Evolutionary conservation across 2,797 vertebrate species (phyloP), one percentile per base, ranked within the genome.

Genomic region (Arrhamphus sclerolepis): DNA sequence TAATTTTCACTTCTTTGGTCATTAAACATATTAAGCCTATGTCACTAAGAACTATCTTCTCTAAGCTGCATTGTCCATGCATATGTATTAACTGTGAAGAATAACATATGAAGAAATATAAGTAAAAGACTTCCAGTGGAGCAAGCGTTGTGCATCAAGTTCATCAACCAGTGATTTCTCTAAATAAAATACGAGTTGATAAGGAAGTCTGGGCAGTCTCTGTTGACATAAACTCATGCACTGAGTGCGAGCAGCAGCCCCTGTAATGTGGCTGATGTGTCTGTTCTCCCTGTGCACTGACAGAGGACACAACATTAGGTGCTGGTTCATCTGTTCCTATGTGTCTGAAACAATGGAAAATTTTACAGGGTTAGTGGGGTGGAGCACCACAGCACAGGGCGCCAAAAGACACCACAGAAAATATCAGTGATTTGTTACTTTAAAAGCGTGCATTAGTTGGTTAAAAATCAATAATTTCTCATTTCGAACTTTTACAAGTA

Each of bases 211-310:
- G 77, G 54, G 78, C 83, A 68, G 81, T 57, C 56, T 63, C 67
- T 91, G 92, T 90, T 86, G 61, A 70, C 75, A 80, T 63, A 40
- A 50, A 76, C 78, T 78, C 82, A 79, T 61, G 56, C 53, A 22
- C 54, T 80, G 44, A 61, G 60, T 84, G 85, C 70, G 82, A 84
- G 78, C 86, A 85, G 72, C 52, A 77, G 77, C 48, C 39, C 58
- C 77, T 89, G 64, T 73, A 86, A 91, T 89, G 87, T 84, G 73
- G 87, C 84, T 91, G 87, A 82, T 87, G 57, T 88, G 87, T 87
- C 90, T 90, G 84, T 91, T 92, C 87, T 87, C 64, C 86, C 62
- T 92, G 90, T 90, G 87, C 90, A 91, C 82, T 86, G 83, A 84
- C 78, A 86, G 75, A 87, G 82, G 55, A 70, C 82, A 60, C 61